A percentile compares a stretch with the other conserved stretches of the same genome.
Conservation (phyloP, 2,113 vertebrate species). For the Meriones unguiculatus region DNA sequence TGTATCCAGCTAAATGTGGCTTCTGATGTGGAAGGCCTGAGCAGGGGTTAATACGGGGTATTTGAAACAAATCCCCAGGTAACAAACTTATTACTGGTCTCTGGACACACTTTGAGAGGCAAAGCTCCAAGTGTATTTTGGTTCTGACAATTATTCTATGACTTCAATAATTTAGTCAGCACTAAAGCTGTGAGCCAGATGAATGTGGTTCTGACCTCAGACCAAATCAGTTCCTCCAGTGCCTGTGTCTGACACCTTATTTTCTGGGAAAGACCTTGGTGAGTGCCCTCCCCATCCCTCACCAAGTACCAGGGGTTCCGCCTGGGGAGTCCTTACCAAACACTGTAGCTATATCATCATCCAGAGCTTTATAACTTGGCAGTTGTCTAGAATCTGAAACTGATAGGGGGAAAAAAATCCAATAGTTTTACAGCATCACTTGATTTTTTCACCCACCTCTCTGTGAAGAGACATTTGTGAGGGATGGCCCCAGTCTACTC, state of each 20-base stretch:
- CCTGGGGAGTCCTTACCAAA: slow-evolving; percentile 37
- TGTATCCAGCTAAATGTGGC: neutral
- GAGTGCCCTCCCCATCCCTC: neutral
- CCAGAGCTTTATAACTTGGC: neutral
- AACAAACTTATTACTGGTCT: too few species aligned
- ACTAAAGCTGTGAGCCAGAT: neutral
- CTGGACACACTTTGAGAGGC: neutral
- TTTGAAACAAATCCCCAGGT: neutral
- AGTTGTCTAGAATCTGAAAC: neutral
- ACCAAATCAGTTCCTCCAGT: neutral
- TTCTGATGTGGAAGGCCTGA: neutral
- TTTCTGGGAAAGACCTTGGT: neutral
- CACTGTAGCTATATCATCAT: neutral
- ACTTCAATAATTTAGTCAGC: neutral
- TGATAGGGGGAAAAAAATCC: neutral
- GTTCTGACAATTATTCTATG: neutral
- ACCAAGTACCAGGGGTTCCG: too few species aligned
- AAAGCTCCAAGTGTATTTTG: neutral
- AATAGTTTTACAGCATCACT: neutral
- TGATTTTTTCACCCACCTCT: neutral
- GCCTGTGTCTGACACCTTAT: too few species aligned
- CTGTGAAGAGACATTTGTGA: neutral
- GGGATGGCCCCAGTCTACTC: neutral
- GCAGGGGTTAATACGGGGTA: neutral
- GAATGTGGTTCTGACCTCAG: neutral